Conservation (phyloP, 2,797 vertebrate genomes). For the Danionella dracula region DNA sequence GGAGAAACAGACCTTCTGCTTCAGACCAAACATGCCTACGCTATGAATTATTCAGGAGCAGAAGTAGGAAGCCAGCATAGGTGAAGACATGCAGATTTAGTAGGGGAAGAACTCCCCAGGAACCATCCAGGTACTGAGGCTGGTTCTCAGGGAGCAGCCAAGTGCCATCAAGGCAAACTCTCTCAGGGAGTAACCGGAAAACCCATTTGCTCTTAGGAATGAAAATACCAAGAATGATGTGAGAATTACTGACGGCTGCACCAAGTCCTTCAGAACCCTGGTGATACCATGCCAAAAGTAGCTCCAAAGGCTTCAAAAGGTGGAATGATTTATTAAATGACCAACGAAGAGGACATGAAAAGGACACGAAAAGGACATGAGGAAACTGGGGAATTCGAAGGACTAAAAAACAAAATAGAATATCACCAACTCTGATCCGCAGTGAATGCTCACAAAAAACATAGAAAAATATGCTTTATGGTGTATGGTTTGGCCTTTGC, state of each 20-base stretch:
- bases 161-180: constrained; percentile 11
- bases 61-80: constrained; percentile 54
- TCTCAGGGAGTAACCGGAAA: constrained; percentile 25
- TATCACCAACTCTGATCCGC: constrained; percentile 14
- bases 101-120: background rate
- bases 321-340: constrained; percentile 42
- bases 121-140: constrained; percentile 3
- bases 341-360: constrained; percentile 23
- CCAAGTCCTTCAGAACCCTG: constrained; percentile 15
- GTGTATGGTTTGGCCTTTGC: background rate
- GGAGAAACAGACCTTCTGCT: constrained; percentile 60
- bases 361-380: constrained; percentile 32
- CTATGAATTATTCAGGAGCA: constrained; percentile 67
- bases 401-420: background rate
- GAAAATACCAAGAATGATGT: constrained; percentile 32
- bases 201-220: constrained; percentile 27
- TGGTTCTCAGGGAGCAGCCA: background rate
- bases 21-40: constrained; percentile 40
- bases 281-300: constrained; percentile 8
- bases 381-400: constrained; percentile 8
- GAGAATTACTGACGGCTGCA: constrained; percentile 28
- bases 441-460: background rate
- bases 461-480: background rate
- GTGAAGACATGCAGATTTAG: constrained; percentile 17
- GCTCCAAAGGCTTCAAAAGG: constrained; percentile 28